Percentiles rank a stretch among this genome's conserved stretches.
phyloP scores from a whole-genome alignment of 2,888 invertebrate genomes.

The Rhorus exstirpatorius region DNA sequence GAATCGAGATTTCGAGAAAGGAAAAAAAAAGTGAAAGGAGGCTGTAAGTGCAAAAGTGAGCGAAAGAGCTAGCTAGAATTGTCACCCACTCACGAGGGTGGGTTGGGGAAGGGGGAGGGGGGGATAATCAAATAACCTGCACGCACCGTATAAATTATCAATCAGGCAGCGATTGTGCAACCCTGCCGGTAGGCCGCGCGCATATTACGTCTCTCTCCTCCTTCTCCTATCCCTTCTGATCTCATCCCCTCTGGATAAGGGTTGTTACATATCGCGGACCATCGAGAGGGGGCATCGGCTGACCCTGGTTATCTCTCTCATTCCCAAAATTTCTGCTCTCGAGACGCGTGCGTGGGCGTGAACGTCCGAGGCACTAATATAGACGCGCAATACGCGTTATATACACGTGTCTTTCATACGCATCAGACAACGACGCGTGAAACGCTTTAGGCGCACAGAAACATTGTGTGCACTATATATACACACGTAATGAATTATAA shows the following conservation, averaged over 20 bases:
- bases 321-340: slow-evolving; percentile 42
- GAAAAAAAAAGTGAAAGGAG: slow-evolving; percentile 13
- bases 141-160: slow-evolving; percentile 86
- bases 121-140: slow-evolving; percentile 85
- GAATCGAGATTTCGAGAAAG: slow-evolving; percentile 8
- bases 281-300: slow-evolving; percentile 69
- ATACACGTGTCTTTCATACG: slow-evolving; percentile 21
- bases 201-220: slow-evolving; percentile 71
- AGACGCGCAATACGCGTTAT: slow-evolving; percentile 1
- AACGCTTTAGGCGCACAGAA: slow-evolving; percentile 25
- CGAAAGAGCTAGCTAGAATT: slow-evolving; percentile 39
- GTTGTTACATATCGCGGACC: slow-evolving; percentile 68
- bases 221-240: slow-evolving; percentile 46
- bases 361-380: slow-evolving; percentile 25
- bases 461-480: neutral
- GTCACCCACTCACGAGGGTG: slow-evolving; percentile 47
- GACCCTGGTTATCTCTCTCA: slow-evolving; percentile 78
- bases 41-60: slow-evolving; percentile 17
- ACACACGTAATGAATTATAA: neutral
- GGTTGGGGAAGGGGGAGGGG: slow-evolving; percentile 70
- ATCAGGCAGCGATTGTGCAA: slow-evolving; percentile 85
- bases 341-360: slow-evolving; percentile 75
- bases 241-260: slow-evolving; percentile 64
- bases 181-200: slow-evolving; percentile 79
- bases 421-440: slow-evolving; percentile 47